A percentile compares a stretch with the other conserved stretches of the same genome.
Evolutionary conservation across 2,797 vertebrate species (phyloP).

Genomic region (Epinephelus awoara): DNA sequence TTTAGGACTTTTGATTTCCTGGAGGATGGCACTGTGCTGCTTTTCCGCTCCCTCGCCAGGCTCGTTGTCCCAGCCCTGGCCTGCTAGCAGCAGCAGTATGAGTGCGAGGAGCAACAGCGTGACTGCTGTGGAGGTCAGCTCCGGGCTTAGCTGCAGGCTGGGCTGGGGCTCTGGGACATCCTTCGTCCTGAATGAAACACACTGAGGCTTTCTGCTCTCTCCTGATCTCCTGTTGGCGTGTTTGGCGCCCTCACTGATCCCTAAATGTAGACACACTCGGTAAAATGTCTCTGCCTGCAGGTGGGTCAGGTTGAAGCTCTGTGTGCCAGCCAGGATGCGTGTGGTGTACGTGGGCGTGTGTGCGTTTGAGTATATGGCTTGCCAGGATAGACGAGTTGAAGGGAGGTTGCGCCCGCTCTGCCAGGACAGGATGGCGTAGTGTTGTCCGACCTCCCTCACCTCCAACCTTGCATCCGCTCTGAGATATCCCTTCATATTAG

Average conservation of each 20-base stretch:
- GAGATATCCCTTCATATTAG: conserved; percentile 47
- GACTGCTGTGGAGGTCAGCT: conserved; percentile 78
- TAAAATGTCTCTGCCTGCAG: conserved; percentile 92
- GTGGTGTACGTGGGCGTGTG: conserved; percentile 80
- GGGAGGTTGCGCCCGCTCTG: conserved; percentile 88
- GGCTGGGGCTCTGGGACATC: conserved; percentile 73
- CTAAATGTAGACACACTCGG: conserved; percentile 91
- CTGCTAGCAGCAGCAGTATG: conserved; percentile 85
- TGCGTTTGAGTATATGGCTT: conserved; percentile 77
- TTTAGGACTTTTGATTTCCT: conserved; percentile 72
- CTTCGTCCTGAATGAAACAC: conserved; percentile 92
- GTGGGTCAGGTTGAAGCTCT: conserved; percentile 93
- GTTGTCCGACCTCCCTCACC: conserved; percentile 87
- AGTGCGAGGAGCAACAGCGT: conserved; percentile 82
- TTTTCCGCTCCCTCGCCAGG: conserved; percentile 63
- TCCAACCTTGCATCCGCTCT: conserved; percentile 59
- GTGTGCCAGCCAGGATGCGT: conserved; percentile 91
- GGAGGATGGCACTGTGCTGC: conserved; percentile 58
- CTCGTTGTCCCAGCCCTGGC: conserved; percentile 76
- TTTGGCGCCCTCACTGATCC: conserved; percentile 80
- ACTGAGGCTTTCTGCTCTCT: conserved; percentile 75
- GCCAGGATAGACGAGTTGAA: conserved; percentile 93
- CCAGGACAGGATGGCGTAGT: conserved; percentile 91
- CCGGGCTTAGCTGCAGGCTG: conserved; percentile 69
- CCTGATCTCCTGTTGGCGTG: conserved; percentile 50